These are phyloP conservation scores for Drosophila melanosoma DNA, from an alignment of 2,888 invertebrate species.

Conservation along the genomic window DNA sequence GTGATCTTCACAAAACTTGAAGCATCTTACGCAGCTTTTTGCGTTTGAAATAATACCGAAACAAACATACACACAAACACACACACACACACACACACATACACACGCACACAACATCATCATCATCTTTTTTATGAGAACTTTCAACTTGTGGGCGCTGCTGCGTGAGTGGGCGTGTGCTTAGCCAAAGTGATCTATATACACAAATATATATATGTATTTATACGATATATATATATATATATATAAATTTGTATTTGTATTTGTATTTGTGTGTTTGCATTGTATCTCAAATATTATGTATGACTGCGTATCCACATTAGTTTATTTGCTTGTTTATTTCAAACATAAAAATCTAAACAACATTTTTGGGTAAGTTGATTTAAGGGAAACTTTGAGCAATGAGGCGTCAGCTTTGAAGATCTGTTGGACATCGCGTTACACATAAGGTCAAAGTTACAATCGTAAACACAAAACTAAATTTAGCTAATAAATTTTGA, in stretches of 20 bases:
- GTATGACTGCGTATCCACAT: conserved; percentile 46
- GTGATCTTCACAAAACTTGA: conserved; percentile 19
- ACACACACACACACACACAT: conserved; percentile 22
- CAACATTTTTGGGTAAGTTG: conserved; percentile 20
- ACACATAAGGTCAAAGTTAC: conserved; percentile 57
- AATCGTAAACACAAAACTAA: conserved; percentile 10
- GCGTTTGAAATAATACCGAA: conserved; percentile 11
- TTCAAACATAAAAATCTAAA: conserved; percentile 32
- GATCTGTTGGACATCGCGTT: conserved; percentile 18
- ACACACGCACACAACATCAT: conserved; percentile 27
- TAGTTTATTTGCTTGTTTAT: conserved; percentile 75
- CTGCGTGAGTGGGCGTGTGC: conserved; percentile 49
- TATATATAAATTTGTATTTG: neutral
- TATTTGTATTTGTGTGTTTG: conserved; percentile 37
- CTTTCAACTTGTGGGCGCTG: conserved; percentile 73
- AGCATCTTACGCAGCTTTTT: conserved; percentile 40
- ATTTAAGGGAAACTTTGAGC: conserved; percentile 21
- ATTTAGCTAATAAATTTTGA: neutral
- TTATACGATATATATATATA: neutral
- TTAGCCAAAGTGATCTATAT: conserved; percentile 20
- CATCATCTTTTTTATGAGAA: conserved; percentile 70
- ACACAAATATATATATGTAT: conserved; percentile 5
- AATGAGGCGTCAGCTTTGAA: conserved; percentile 51
- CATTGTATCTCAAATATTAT: conserved; percentile 72
- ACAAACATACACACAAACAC: neutral